Percentiles rank a stretch among this genome's conserved stretches.
Conservation (phyloP, 2,888 invertebrate genomes). For the Epinotia ramella region DNA sequence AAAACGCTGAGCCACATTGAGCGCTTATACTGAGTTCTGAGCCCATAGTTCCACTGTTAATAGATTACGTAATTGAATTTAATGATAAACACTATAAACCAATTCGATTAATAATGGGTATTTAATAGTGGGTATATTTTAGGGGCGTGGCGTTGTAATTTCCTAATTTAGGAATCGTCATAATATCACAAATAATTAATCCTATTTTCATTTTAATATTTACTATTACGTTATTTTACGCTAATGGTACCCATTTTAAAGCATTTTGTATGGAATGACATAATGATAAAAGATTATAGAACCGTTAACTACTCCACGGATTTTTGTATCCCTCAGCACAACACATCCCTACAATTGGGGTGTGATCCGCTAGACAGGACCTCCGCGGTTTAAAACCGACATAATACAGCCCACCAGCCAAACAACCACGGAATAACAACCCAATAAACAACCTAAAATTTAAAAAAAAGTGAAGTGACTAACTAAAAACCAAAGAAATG, state of each 20-base stretch:
- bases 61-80: too few species aligned
- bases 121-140: too few species aligned
- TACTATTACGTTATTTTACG: too few species aligned
- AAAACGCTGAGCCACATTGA: too few species aligned
- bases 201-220: not conserved
- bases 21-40: too few species aligned
- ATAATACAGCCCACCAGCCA: constrained; percentile 67
- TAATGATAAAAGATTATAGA: constrained; percentile 47
- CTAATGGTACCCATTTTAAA: too few species aligned
- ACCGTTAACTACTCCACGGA: constrained; percentile 58
- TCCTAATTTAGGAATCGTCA: too few species aligned
- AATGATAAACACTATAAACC: too few species aligned
- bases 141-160: too few species aligned
- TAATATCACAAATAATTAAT: too few species aligned
- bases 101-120: too few species aligned
- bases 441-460: constrained; percentile 38
- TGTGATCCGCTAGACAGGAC: constrained; percentile 74
- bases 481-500: constrained; percentile 42
- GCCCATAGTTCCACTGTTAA: too few species aligned
- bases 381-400: constrained; percentile 70
- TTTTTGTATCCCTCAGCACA: constrained; percentile 62
- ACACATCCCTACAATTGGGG: constrained; percentile 75
- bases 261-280: not conserved
- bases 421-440: constrained; percentile 57
- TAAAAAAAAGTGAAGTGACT: constrained; percentile 45